Percentiles rank a stretch among this genome's conserved stretches.
Evolutionary conservation across 2,797 vertebrate genomes (phyloP).

Genomic region (Acridotheres tristis): DNA sequence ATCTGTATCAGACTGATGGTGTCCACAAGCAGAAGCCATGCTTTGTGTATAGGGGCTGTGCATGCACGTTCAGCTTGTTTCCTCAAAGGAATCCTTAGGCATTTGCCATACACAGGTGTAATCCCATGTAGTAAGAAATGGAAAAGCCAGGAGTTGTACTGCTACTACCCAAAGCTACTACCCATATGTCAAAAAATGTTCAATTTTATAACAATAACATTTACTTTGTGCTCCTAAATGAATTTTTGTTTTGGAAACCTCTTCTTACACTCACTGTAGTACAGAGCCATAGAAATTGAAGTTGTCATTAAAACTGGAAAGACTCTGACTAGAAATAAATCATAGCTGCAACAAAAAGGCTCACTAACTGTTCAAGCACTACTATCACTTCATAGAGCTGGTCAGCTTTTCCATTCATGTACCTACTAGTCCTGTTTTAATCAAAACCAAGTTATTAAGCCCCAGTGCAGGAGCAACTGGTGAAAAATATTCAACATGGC

Average conservation of each 20-base stretch:
- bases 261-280: not conserved
- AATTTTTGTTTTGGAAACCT: not conserved
- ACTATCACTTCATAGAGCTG: not conserved
- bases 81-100: not conserved
- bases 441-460: not conserved
- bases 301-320: not conserved
- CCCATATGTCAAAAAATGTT: not conserved
- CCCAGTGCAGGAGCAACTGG: not conserved
- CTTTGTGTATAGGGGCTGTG: not conserved
- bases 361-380: not conserved
- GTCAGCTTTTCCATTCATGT: not conserved
- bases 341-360: not conserved
- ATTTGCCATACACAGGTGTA: conserved; percentile 8
- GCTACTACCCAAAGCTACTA: not conserved
- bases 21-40: conserved; percentile 16
- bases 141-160: not conserved
- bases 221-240: not conserved
- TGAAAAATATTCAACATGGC: not conserved
- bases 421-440: not conserved
- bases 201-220: not conserved
- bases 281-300: not conserved
- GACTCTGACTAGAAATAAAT: not conserved
- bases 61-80: conserved; percentile 41
- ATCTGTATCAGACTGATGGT: conserved; percentile 37
- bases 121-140: conserved; percentile 36